These are phyloP conservation scores for Ceryle rudis DNA, from an alignment of 2,797 vertebrate species.

Conservation along the genomic window DNA sequence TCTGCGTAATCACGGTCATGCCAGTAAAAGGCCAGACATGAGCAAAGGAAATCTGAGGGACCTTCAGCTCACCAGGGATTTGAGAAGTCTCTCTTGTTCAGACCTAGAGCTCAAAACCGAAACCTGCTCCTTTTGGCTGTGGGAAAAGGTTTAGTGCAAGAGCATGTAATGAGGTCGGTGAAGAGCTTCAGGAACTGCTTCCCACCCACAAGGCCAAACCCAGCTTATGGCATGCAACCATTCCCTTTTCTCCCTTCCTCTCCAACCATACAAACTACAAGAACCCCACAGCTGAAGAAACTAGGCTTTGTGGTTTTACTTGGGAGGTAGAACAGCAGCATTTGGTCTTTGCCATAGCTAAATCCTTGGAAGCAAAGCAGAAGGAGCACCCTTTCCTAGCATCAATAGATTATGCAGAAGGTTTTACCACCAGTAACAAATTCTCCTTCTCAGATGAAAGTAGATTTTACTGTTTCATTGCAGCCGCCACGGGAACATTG, in stretches of 20 bases:
- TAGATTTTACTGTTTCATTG: neutral
- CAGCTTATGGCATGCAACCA: neutral
- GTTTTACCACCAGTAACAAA: neutral
- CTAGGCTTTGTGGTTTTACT: neutral
- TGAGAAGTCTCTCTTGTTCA: neutral
- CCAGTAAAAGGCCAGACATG: neutral
- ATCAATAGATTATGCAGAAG: no score
- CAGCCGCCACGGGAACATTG: neutral
- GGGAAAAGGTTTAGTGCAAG: neutral
- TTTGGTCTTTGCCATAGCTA: neutral
- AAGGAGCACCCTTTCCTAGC: neutral
- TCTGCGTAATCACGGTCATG: rapidly evolving
- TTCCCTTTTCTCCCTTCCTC: neutral
- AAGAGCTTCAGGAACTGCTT: neutral
- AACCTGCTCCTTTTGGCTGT: neutral
- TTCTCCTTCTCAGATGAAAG: rapidly evolving
- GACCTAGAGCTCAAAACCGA: neutral
- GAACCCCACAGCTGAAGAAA: neutral
- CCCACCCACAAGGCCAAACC: neutral
- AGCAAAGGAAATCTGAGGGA: neutral
- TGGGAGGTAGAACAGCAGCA: neutral
- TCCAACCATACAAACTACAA: neutral
- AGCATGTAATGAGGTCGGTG: neutral
- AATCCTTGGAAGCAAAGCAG: neutral
- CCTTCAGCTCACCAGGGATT: neutral